Evolutionary conservation across 2,888 invertebrate genomes (phyloP).

Genomic region (Acleris cristana): DNA sequence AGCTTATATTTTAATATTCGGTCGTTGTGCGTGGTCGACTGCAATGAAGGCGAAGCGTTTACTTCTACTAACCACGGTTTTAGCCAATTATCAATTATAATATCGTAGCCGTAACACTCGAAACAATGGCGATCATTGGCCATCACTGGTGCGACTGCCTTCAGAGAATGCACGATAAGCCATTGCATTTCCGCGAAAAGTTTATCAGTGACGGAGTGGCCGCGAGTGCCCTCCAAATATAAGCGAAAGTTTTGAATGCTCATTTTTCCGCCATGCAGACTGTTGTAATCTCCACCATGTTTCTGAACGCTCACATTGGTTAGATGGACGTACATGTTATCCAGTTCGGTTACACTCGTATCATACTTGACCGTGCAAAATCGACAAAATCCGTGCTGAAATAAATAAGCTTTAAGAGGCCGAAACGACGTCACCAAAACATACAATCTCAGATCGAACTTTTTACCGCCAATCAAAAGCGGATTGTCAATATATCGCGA

Average conservation of each 20-base stretch:
- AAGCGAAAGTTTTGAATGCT: slow-evolving; percentile 95
- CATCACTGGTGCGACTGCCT: slow-evolving; percentile 97
- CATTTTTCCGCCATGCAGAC: slow-evolving; percentile 97
- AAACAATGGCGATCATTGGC: slow-evolving; percentile 97
- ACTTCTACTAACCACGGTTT: slow-evolving; percentile 98
- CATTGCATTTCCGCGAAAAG: slow-evolving; percentile 96
- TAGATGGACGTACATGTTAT: slow-evolving; percentile 97
- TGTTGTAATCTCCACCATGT: slow-evolving; percentile 98
- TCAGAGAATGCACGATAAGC: slow-evolving; percentile 96
- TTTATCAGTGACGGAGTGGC: slow-evolving; percentile 93
- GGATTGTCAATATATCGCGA: slow-evolving; percentile 98
- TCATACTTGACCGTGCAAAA: slow-evolving; percentile 99
- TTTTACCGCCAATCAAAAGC: slow-evolving; percentile 97
- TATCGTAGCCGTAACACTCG: slow-evolving; percentile 98
- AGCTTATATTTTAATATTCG: slow-evolving; percentile 96
- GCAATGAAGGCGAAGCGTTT: slow-evolving; percentile 97
- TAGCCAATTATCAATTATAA: slow-evolving; percentile 96
- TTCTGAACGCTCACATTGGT: slow-evolving; percentile 99
- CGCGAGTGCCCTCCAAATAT: slow-evolving; percentile 95
- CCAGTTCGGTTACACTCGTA: slow-evolving; percentile 93
- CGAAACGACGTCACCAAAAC: slow-evolving; percentile 96
- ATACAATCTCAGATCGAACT: slow-evolving; percentile 96
- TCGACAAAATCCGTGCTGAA: slow-evolving; percentile 96
- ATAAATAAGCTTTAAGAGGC: slow-evolving; percentile 96
- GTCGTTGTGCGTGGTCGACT: slow-evolving; percentile 97